A percentile compares a stretch with the other conserved stretches of the same genome.
Conservation (phyloP, 2,113 vertebrate genomes). For the Pionites leucogaster region DNA sequence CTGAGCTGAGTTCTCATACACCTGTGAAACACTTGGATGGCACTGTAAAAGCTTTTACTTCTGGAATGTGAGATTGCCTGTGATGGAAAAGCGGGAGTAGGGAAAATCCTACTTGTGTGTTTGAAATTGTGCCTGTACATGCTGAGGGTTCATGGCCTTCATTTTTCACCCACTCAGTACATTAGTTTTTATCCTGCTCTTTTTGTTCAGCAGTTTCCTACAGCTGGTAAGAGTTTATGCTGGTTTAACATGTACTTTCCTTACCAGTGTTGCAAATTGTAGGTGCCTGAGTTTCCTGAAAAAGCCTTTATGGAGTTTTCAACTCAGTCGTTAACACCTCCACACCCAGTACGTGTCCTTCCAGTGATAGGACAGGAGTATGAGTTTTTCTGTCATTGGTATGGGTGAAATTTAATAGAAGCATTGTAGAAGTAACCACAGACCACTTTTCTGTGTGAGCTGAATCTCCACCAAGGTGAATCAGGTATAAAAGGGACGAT, state of each 20-base stretch:
- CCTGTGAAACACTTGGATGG: neutral
- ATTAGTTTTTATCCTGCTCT: neutral
- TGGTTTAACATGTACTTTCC: neutral
- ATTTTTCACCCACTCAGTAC: neutral
- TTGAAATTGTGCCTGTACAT: neutral
- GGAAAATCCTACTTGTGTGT: neutral
- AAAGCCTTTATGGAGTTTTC: neutral
- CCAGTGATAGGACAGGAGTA: neutral
- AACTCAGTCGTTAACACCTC: neutral
- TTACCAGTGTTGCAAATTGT: neutral
- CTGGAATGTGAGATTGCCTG: neutral
- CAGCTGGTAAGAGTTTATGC: neutral
- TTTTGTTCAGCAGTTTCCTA: neutral
- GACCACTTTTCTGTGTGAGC: neutral
- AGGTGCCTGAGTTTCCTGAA: neutral
- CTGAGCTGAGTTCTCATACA: neutral
- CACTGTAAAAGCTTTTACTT: neutral
- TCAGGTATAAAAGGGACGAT: neutral
- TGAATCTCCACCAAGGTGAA: neutral
- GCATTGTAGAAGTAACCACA: neutral
- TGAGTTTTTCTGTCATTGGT: neutral
- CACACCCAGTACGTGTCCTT: neutral
- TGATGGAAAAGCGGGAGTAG: neutral
- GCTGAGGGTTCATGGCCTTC: accelerated
- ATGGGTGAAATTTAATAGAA: neutral